Evolutionary conservation across 2,888 invertebrate genomes (phyloP).

Genomic region (Pseudeuparius sepicola): DNA sequence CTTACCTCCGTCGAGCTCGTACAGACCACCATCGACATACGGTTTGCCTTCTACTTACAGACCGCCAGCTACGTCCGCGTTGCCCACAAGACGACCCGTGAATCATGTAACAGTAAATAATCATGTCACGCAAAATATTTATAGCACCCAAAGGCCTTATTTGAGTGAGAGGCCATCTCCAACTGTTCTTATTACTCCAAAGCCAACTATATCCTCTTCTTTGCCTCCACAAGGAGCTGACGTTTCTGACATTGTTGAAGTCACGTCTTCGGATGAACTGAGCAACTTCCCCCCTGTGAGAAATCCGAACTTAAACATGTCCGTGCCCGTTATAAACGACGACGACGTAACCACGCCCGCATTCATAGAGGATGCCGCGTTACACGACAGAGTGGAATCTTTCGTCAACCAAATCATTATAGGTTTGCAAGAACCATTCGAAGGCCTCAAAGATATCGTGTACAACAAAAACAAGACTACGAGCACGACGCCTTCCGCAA

Average conservation of each 20-base stretch:
- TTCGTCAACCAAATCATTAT: conserved; percentile 78
- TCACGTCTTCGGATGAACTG: conserved; percentile 54
- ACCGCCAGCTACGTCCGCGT: conserved; percentile 29
- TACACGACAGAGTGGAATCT: conserved; percentile 70
- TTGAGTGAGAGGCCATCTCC: conserved; percentile 45
- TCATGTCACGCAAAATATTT: conserved; percentile 49
- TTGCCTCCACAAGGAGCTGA: conserved; percentile 26
- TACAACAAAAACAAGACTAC: conserved; percentile 42
- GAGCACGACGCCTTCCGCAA: conserved; percentile 11
- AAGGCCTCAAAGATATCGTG: conserved; percentile 69
- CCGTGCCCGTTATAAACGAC: conserved; percentile 47
- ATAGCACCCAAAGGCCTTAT: conserved; percentile 30
- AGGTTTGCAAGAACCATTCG: conserved; percentile 73
- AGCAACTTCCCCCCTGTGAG: conserved; percentile 79
- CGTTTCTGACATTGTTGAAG: conserved; percentile 39
- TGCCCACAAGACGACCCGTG: conserved; percentile 39
- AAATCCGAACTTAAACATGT: conserved; percentile 70
- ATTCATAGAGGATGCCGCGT: conserved; percentile 64
- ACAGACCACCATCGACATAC: conserved; percentile 13
- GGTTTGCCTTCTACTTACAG: conserved; percentile 28
- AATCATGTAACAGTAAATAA: conserved; percentile 50
- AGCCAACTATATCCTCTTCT: conserved; percentile 43
- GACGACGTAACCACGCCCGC: conserved; percentile 66
- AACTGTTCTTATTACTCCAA: conserved; percentile 59
- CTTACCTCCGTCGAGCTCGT: conserved; percentile 8